Evolutionary conservation across 2,797 vertebrate genomes (phyloP), one percentile per base, ranked within the genome.

Genomic region (Urophycis tenuis): DNA sequence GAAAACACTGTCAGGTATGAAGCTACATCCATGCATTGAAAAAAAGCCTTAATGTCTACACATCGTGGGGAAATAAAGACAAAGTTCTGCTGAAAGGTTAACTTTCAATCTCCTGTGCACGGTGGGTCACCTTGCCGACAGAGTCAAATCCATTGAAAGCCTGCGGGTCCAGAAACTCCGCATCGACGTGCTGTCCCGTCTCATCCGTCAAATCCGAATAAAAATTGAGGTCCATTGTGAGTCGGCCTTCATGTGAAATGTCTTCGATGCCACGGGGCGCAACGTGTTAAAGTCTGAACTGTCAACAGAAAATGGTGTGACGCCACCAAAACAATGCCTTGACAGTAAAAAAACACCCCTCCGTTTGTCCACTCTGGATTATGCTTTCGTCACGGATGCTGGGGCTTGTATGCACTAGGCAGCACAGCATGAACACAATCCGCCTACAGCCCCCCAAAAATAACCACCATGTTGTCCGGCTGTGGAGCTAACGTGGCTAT

Each of bases 151-250:
- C 92, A 85, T 92, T 94, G 87, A 93, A 94, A 2, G 92, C 83
- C 83, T 92, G 93, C 22, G 91, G 88, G 31, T 94, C 93, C 90
- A 94, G 74, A 78, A 94, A 93, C 87, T 93, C 91, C 5, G 92
- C 87, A 12, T 93, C 92, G 0, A 87, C 90, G 70, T 91, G 91
- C 79, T 90, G 93, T 30, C 89, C 92, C 79, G 90, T 89, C 34
- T 91, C 91, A 70, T 92, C 93, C 73, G 93, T 92, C 73, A 94
- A 87, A 87, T 94, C 92, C 17, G 93, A 92, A 84, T 94, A 94
- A 87, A 94, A 94, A 92, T 94, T 92, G 81, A 94, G 89, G 87
- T 94, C 93, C 93, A 94, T 94, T 34, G 78, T 87, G 77, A 88
- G 30, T 79, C 1, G 82, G 83, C 79, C 79, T 83, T 88, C 83